A percentile compares a stretch with the other conserved stretches of the same genome.
These are phyloP conservation scores for Speoplatyrhinus poulsoni DNA, from an alignment of 2,113 vertebrate genomes.

Conservation along the genomic window DNA sequence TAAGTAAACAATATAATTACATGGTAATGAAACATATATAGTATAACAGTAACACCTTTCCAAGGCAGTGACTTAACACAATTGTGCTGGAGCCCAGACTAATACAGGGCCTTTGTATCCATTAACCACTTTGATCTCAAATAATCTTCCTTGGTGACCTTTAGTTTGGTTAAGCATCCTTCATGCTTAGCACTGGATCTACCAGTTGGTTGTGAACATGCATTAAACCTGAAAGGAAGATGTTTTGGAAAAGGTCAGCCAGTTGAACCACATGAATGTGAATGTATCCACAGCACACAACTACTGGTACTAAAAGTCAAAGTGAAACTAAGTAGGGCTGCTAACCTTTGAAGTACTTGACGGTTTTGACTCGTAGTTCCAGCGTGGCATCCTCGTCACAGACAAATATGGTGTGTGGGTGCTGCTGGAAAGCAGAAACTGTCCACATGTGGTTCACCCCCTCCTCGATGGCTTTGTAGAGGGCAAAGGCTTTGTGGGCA, in stretches of 20 bases:
- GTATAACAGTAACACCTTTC: not conserved
- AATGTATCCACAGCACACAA: not conserved
- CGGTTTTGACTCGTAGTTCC: constrained; percentile 91
- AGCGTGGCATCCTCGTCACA: constrained; percentile 94
- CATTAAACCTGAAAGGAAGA: constrained; percentile 83
- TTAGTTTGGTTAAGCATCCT: constrained; percentile 37
- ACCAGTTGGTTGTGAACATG: constrained; percentile 94
- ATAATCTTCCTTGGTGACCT: not conserved
- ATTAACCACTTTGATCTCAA: not conserved
- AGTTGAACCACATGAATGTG: not conserved
- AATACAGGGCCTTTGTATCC: not conserved
- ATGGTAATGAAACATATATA: not conserved
- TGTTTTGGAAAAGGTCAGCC: not conserved
- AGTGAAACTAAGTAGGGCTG: not conserved
- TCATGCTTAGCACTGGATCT: constrained; percentile 73
- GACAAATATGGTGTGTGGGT: constrained; percentile 87
- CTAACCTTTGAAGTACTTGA: constrained; percentile 94
- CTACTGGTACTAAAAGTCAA: not conserved
- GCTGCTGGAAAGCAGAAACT: constrained; percentile 94
- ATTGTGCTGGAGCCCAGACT: not conserved
- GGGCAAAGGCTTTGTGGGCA: constrained; percentile 91
- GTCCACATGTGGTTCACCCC: constrained; percentile 98
- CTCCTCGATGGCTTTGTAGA: constrained; percentile 96
- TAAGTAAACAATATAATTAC: not conserved
- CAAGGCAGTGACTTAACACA: not conserved